Evolutionary conservation across 2,797 vertebrate genomes (phyloP), one percentile per base, ranked within the genome.

Genomic region (Columba guinea): DNA sequence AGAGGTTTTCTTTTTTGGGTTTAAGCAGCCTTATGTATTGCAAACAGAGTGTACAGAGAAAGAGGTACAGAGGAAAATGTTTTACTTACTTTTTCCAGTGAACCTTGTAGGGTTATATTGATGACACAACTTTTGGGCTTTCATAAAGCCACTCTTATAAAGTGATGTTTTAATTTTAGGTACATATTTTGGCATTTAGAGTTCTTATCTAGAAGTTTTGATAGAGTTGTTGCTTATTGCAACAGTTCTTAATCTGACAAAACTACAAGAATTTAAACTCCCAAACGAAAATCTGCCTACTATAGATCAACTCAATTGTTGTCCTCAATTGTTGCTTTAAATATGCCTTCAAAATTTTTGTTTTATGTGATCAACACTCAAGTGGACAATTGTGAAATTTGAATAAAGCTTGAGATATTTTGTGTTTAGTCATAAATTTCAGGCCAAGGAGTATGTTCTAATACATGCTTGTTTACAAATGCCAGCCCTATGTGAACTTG

Each of bases 321-420:
- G 2, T 68, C 22, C 55, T 77, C 27, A 73, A 28, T 18, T 24
- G 4, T 58, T 85, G 9, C 30, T 46, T 83, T 39, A 82, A 49
- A 35, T 76, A 59, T 76, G 3, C 2, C 13, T 52, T 52, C 10
- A 79, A 37, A n/a, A 10, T 37, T 73, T 84, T 69, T 49, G 7
- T 55, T 62, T 13, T 23, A 19, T 0, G 0, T 60, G 30, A 51
- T 28, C 16, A 55, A 3, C 28, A 39, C 14, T 30, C 0, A 0
- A 58, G 16, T 34, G 12, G 14, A n/a, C 27, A 63, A 5, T 37
- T 63, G 37, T 9, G 20, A 88, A 93, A 56, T 46, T 46, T 46
- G 17, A 56, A 37, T 56, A 34, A 73, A 41, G 37, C 11, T 67
- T 52, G 58, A 58, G 41, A 35, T 73, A 59, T 17, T 84, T 77